Conservation (phyloP, 2,113 vertebrate genomes). For the Bungarus multicinctus region DNA sequence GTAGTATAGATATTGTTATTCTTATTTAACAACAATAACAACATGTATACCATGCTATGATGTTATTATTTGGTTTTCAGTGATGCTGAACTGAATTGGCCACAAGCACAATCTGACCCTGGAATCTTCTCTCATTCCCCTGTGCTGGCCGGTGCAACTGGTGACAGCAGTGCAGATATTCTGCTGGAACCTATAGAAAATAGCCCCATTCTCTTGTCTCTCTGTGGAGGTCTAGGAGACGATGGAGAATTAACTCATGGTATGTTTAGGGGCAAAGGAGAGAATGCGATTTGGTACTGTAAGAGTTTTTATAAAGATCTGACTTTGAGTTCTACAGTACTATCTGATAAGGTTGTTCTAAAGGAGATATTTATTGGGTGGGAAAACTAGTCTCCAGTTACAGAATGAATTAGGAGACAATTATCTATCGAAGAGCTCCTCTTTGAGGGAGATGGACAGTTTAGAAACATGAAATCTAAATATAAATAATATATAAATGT, state of each 20-base stretch:
- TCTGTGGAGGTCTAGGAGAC: slow-evolving; percentile 81
- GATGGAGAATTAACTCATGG: slow-evolving; percentile 79
- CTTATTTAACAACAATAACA: not conserved
- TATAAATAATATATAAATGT: not conserved
- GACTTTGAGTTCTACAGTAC: not conserved
- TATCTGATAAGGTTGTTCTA: not conserved
- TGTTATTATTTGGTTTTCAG: slow-evolving; percentile 57
- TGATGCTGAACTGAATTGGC: slow-evolving; percentile 60
- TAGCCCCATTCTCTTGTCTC: slow-evolving; percentile 76
- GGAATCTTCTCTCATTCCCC: slow-evolving; percentile 59
- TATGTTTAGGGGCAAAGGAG: slow-evolving; percentile 43
- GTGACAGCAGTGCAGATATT: slow-evolving; percentile 66
- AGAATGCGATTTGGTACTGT: not conserved
- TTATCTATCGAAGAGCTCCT: not conserved
- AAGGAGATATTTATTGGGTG: not conserved
- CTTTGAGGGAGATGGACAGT: not conserved
- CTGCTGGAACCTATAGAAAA: slow-evolving; percentile 58
- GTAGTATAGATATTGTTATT: not conserved
- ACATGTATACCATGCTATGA: not conserved
- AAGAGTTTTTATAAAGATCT: not conserved
- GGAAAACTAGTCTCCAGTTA: not conserved
- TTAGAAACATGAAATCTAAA: not conserved
- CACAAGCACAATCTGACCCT: slow-evolving; percentile 60
- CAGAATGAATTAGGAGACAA: not conserved
- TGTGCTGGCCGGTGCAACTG: slow-evolving; percentile 58